Evolutionary conservation across 2,888 invertebrate genomes (phyloP).

Genomic region (Leistus spinibarbis): DNA sequence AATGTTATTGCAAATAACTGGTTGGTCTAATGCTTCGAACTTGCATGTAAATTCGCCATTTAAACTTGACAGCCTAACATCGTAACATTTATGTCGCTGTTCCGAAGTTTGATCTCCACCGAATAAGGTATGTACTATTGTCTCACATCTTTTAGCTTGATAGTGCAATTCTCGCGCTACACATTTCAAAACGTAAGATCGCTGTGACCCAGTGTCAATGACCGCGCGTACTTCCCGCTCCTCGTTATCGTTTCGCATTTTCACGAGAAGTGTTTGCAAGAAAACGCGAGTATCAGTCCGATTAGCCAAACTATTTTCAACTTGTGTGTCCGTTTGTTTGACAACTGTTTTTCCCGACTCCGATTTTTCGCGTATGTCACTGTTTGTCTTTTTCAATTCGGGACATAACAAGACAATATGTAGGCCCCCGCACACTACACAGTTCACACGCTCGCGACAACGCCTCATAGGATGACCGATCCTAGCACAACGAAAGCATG

Average conservation of each 20-base stretch:
- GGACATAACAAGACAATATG: not conserved
- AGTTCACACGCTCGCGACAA: not conserved
- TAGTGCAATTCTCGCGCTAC: not conserved
- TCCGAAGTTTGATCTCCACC: slow-evolving; percentile 33
- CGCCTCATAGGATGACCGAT: not conserved
- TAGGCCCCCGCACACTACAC: not conserved
- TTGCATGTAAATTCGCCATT: not conserved
- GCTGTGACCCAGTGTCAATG: slow-evolving; percentile 9
- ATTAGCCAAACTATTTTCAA: slow-evolving; percentile 14
- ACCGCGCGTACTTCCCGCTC: slow-evolving; percentile 2
- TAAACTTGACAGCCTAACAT: not conserved
- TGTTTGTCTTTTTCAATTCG: not conserved
- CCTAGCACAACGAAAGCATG: not conserved
- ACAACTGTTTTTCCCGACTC: not conserved
- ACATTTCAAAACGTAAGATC: not conserved
- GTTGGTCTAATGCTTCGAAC: slow-evolving; percentile 14
- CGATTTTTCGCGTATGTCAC: not conserved
- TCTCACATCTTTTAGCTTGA: not conserved
- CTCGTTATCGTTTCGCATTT: not conserved
- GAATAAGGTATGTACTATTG: not conserved
- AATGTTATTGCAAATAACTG: slow-evolving; percentile 3
- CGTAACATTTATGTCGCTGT: slow-evolving; percentile 16
- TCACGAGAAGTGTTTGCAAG: slow-evolving; percentile 18
- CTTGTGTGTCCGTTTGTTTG: slow-evolving; percentile 31
- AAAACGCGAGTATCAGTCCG: slow-evolving; percentile 21